Evolutionary conservation across 2,797 vertebrate genomes (phyloP), one percentile per base, ranked within the genome.

Genomic region (Sternarchorhynchus goeldii): DNA sequence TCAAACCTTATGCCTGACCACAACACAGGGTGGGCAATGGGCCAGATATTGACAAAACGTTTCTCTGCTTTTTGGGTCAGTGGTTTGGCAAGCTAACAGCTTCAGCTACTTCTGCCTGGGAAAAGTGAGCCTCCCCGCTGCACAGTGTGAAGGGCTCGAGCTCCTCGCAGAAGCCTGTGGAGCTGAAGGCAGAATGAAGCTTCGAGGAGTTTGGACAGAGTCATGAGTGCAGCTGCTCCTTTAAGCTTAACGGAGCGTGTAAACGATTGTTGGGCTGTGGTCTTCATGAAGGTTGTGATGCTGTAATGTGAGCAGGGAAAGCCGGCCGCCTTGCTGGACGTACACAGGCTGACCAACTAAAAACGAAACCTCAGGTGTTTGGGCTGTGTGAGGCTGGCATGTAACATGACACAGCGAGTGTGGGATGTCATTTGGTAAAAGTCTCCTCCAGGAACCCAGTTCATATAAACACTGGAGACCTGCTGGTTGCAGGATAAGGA

Each of bases 21-120:
- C 82, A 83, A 85, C 71, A 58, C 75, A 58, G 58, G 58, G 75
- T 82, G 55, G 87, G 89, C 88, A 81, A 74, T 77, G 55, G 73
- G 82, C 89, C 89, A 88, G 78, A 74, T 84, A 89, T 89, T 71
- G 86, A 90, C 87, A 34, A 25, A 82, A 86, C 80, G 80, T 88
- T 85, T 83, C 86, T 90, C 79, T 81, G 85, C 80, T 90, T 91
- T 91, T 88, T 89, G 85, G 89, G 89, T 92, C 90, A 90, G 87
- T 84, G 86, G 85, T 86, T 89, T 88, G 87, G 88, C 85, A 90
- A 25, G 83, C 21, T 25, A 79, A 62, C 32, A 64, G 59, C 53
- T 78, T 72, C 32, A 81, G 45, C 29, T 59, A 65, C 75, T 66
- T 56, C 34, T 73, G 76, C 73, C 32, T 55, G n/a, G 67, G 60